Base-by-base conservation (phyloP, 1,140 invertebrate genomes). In the Drosophila teissieri region DNA sequence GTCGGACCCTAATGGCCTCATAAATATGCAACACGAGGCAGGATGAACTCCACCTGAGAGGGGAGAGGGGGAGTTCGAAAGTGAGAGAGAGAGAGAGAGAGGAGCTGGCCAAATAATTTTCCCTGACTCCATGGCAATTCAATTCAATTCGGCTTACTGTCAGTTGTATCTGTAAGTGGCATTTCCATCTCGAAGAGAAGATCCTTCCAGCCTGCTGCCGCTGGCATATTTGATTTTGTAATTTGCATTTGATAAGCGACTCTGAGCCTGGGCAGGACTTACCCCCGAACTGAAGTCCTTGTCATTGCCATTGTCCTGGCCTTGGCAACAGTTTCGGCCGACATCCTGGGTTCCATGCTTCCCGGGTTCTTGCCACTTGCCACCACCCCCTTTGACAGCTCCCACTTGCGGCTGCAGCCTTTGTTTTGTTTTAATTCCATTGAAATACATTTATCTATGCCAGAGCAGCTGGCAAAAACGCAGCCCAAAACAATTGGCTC, bases 351-450 rank as follows among this genome's bases (percentile, higher is more conserved):
- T 12, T 10, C 19, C 19, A 19, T 19, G 19, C 14, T 14, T 11
- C 19, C 14, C 6, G 53, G 8, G 53, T 12, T 14, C 19, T 57
- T 70, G 52, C 42, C 55, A 19, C 19, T 57, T 70, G 52, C 42
- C 55, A 19, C 42, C 55, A 19, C 27, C 17, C 42, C 19, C 27
- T 34, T 17, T 34, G 7, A 7, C 44, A 22, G 7, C 42, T 36
- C 19, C 72, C 54, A 70, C 62, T 55, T 39, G 6, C 17, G 24
- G 7, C 42, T 12, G 36, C 48, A 55, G 65, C 70, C 73, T 77
- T 78, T 85, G 82, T 88, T 85, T 85, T 82, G 82, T 88, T 85
- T 85, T 88, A 85, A 85, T 85, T 85, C 60, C 83, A 82, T 88
- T 74, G 48, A 74, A 76, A 76, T 82, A 45, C 72, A 65, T 80